Percentiles rank a stretch among this genome's conserved stretches.
Evolutionary conservation across 2,797 vertebrate genomes (phyloP).

Genomic region (Pipistrellus kuhlii): DNA sequence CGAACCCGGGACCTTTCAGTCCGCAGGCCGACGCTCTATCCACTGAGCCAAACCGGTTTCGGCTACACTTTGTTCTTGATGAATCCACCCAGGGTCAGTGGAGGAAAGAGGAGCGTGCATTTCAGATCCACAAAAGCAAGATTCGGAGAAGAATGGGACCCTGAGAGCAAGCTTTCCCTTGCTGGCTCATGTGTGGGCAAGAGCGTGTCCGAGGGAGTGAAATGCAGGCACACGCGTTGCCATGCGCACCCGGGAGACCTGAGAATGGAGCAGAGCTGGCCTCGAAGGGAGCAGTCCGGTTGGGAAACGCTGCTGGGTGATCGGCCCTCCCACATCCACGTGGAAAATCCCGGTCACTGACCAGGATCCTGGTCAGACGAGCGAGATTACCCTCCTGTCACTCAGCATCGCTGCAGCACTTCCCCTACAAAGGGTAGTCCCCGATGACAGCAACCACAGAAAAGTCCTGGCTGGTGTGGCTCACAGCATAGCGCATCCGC

Average conservation of each 20-base stretch:
- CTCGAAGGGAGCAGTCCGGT: background rate
- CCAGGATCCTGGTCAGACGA: background rate
- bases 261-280: background rate
- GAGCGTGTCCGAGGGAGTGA: background rate
- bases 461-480: too few species aligned
- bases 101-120: background rate
- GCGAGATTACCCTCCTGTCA: background rate
- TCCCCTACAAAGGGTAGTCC: background rate
- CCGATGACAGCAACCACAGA: background rate
- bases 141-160: background rate
- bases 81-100: background rate
- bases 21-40: too few species aligned
- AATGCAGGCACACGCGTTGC: background rate
- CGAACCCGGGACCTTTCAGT: too few species aligned
- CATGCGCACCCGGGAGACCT: background rate
- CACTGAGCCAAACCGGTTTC: too few species aligned
- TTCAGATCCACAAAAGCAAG: background rate
- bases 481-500: too few species aligned
- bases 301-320: slow-evolving; percentile 3
- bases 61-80: background rate
- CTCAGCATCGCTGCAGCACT: background rate
- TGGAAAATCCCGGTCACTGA: slow-evolving; percentile 54
- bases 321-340: background rate
- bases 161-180: background rate
- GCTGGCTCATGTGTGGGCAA: background rate